Conservation (phyloP, 2,888 invertebrate species). For the Epirrita christyi region DNA sequence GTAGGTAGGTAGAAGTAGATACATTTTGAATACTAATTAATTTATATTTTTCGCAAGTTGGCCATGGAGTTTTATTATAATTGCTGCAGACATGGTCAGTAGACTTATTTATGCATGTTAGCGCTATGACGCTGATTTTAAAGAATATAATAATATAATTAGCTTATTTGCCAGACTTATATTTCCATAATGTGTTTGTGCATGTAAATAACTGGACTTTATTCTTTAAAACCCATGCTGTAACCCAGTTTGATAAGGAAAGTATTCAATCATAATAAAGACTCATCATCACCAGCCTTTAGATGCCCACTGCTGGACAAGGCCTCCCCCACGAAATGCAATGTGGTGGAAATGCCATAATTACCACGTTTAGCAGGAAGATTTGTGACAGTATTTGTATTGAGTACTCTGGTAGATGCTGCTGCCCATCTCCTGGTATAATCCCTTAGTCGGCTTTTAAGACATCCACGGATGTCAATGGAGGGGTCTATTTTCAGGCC, state of each 20-base stretch:
- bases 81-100: slow-evolving; percentile 35
- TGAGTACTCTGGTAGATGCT: too few relatives aligned
- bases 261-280: slow-evolving; percentile 2
- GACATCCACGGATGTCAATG: too few relatives aligned
- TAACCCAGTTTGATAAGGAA: slow-evolving; percentile 21
- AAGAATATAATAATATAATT: slow-evolving; percentile 25
- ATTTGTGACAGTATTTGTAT: too few relatives aligned
- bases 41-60: slow-evolving; percentile 28
- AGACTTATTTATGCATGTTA: slow-evolving; percentile 33
- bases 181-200: slow-evolving; percentile 35
- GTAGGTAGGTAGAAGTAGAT: slow-evolving; percentile 3
- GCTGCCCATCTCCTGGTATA: too few relatives aligned
- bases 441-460: too few relatives aligned
- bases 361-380: too few relatives aligned
- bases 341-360: too few relatives aligned
- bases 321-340: too few relatives aligned
- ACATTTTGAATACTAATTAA: slow-evolving; percentile 20
- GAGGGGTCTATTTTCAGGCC: too few relatives aligned
- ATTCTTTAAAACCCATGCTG: slow-evolving; percentile 25
- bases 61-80: slow-evolving; percentile 40
- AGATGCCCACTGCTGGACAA: too few relatives aligned
- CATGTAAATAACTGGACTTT: slow-evolving; percentile 31
- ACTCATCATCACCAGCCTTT: too few relatives aligned
- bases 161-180: slow-evolving; percentile 24
- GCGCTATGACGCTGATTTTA: slow-evolving; percentile 26